Evolutionary conservation across 2,888 invertebrate genomes (phyloP), one percentile per base, ranked within the genome.

Genomic region (Phasia obesa): DNA sequence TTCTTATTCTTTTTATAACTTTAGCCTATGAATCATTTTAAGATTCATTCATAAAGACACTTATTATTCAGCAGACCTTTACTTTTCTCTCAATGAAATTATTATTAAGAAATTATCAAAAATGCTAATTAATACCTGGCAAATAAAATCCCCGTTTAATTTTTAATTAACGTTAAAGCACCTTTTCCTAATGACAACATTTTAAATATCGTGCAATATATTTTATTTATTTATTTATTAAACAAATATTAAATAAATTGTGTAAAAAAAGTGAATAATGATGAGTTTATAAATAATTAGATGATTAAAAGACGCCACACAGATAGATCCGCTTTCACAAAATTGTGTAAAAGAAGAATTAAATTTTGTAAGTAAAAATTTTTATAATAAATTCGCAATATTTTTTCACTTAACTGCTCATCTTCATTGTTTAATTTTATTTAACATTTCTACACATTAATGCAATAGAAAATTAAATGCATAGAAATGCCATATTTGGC

Each of bases 221-320:
- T 51, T 67, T 76, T 38, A 19, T 25, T 2, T 17, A 21, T 25
- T 31, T 42, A 42, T 44, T 53, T 62, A 27, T 53, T 35, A n/a
- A n/a, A n/a, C n/a, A n/a, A n/a, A n/a, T 27, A 49, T 42, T 57
- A 44, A 69, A 69, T 31, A 57, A 71, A 79, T 51, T 73, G 31
- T 65, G 35, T 44, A 70, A 44, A 62, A 49, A 44, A 44, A 31
- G 19, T 81, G 57, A 81, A 81, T 75, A 69, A 75, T 81, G 70
- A 80, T 69, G 47, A 71, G 64, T 81, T 71, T 76, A 71, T 65
- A 76, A 71, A 76, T 67, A 71, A 71, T 71, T 59, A 38, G 55
- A 71, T 71, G 71, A 78, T 21, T 71, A 7, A 21, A 17, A 77
- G 62, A 17, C 6, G 25, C 51, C 35, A 25, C 17, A 17, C 11